Evolutionary conservation across 37 sponge, comb jelly and placozoan genomes (phyloP), one percentile per base, ranked within the genome.

Genomic region (Hormiphora californensis): DNA sequence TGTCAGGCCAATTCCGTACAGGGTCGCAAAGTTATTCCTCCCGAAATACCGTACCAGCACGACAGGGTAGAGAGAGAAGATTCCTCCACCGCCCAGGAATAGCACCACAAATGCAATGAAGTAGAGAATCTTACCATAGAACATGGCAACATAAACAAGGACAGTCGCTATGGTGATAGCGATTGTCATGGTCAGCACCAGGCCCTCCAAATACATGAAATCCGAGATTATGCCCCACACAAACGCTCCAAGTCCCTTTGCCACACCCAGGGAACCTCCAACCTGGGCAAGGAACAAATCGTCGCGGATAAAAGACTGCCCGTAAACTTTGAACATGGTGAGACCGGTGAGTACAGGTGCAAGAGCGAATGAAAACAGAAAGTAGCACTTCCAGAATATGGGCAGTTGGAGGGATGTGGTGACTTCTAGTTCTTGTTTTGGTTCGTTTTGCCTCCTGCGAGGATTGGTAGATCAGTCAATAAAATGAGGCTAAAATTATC

Each of bases 331-430:
- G 61, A 57, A 57, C 5, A 4, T 57, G 61, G 61, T 57, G 17
- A 57, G 61, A 15, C 30, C 61, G 5, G 61, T 57, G 30, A 57
- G 61, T 5, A 57, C 61, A 5, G 61, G 61, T 25, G 61, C 61
- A 4, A 57, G 61, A 15, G 61, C 61, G 22, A 57, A 57, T 5
- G 61, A 57, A 30, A 57, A 57, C n/a, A 57, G 61, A 30, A 57
- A 57, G 61, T 28, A 57, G 27, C n/a, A 25, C 61, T 57, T 57
- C 61, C 61, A 57, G 61, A 57, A 57, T 57, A 57, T 57, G 7
- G 61, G 61, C 17, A 57, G 22, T 25, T 25, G 27, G 17, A 57
- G 61, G 5, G 61, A 5, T 12, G n/a, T 30, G n/a, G n/a, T 57
- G 4, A 57, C 61, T 57, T 57, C 61, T 30, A 57, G 27, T 30